Percentiles rank a stretch among this genome's conserved stretches.
These are phyloP conservation scores for Circaetus cinerascens DNA, from an alignment of 2,113 vertebrate species.

Conservation along the genomic window DNA sequence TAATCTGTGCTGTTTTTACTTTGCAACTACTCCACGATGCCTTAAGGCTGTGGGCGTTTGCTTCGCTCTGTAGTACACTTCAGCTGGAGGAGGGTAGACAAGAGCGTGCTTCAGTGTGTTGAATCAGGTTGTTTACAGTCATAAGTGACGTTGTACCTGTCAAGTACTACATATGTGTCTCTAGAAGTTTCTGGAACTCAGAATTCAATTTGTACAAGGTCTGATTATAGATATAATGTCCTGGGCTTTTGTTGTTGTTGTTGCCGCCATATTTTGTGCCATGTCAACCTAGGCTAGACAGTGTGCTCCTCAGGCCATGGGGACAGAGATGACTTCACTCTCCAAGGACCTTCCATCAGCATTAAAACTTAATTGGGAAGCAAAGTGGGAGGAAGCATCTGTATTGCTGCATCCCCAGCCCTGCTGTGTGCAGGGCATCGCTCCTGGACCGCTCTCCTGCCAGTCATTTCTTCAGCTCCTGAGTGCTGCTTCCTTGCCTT, in stretches of 20 bases:
- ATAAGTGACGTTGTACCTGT: background rate
- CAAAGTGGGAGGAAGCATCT: background rate
- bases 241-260: background rate
- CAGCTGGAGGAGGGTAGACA: background rate
- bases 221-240: background rate
- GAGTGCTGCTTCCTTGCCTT: background rate
- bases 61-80: background rate
- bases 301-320: background rate
- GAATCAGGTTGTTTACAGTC: conserved; percentile 7
- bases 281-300: background rate
- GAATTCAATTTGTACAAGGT: background rate
- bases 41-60: background rate
- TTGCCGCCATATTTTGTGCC: background rate
- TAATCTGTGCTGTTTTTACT: background rate
- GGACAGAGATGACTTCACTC: background rate
- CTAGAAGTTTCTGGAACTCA: conserved; percentile 33
- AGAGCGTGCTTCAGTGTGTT: background rate
- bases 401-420: background rate
- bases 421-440: background rate
- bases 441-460: background rate
- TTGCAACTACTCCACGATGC: background rate
- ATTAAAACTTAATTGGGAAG: background rate
- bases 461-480: background rate
- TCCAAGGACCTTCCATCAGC: background rate
- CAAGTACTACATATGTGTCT: background rate